Evolutionary conservation across 2,797 vertebrate genomes (phyloP).

Genomic region (Melopsittacus undulatus): DNA sequence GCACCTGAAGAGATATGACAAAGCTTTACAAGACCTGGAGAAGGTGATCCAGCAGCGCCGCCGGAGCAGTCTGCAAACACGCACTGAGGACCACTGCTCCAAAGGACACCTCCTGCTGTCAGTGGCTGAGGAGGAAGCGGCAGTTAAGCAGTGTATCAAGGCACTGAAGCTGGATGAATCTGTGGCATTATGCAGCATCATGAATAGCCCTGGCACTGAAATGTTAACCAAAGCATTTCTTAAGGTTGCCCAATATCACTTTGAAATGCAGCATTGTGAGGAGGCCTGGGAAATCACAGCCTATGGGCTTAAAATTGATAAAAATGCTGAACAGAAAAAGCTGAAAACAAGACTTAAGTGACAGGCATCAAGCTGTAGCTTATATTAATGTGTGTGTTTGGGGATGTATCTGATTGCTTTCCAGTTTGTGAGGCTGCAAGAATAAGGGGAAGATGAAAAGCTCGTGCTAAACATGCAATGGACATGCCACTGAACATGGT

Average conservation of each 20-base stretch:
- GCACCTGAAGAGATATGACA: conserved; percentile 76
- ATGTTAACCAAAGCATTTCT: conserved; percentile 78
- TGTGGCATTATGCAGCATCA: conserved; percentile 76
- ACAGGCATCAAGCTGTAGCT: conserved; percentile 83
- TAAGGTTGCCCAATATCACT: conserved; percentile 73
- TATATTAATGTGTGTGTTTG: conserved; percentile 77
- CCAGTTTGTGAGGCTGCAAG: not conserved
- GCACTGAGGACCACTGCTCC: conserved; percentile 83
- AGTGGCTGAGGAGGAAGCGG: conserved; percentile 76
- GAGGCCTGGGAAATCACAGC: conserved; percentile 85
- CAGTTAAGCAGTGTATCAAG: conserved; percentile 80
- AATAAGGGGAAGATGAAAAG: not conserved
- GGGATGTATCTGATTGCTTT: not conserved
- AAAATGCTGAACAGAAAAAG: conserved; percentile 80
- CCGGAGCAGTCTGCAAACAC: conserved; percentile 50
- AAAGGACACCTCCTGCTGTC: conserved; percentile 81
- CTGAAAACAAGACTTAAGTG: conserved; percentile 83
- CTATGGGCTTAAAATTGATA: conserved; percentile 83
- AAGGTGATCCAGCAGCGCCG: conserved; percentile 76
- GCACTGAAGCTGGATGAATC: conserved; percentile 82
- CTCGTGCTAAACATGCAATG: not conserved
- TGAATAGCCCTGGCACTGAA: conserved; percentile 71
- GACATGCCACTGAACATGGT: not conserved
- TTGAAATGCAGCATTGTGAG: conserved; percentile 75
- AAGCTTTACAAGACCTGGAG: conserved; percentile 84